Evolutionary conservation across 2,113 vertebrate species (phyloP).

Genomic region (Hippocampus barbouri): DNA sequence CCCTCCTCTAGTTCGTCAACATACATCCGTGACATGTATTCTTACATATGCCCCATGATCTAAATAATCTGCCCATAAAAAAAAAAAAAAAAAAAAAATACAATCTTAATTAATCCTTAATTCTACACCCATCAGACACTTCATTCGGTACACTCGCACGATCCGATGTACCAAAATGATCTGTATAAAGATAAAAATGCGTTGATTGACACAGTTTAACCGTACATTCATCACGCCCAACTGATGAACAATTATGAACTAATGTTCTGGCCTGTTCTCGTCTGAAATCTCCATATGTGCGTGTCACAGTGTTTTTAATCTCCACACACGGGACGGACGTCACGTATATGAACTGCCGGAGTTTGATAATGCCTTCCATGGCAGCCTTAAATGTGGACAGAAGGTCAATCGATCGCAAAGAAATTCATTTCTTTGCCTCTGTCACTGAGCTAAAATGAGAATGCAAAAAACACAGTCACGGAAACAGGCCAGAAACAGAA

Average conservation of each 20-base stretch:
- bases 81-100: neutral
- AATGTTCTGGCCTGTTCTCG: neutral
- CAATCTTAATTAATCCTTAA: neutral
- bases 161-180: neutral
- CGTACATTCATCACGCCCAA: neutral
- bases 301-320: constrained; percentile 4
- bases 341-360: constrained; percentile 3
- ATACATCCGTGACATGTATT: constrained; percentile 19
- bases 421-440: neutral
- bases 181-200: neutral
- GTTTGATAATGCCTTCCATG: neutral
- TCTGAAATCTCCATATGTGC: neutral
- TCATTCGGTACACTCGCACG: neutral
- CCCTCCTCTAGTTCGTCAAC: constrained; percentile 25
- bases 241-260: neutral
- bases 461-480: neutral
- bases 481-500: too few species aligned
- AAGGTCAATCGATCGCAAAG: neutral
- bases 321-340: constrained; percentile 11
- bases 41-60: constrained; percentile 36
- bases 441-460: neutral
- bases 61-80: constrained; percentile 12
- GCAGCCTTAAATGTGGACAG: neutral
- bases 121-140: neutral
- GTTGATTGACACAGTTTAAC: neutral